A percentile compares a stretch with the other conserved stretches of the same genome.
These are phyloP conservation scores for Poecilia velifera DNA, from an alignment of 2,797 vertebrate genomes.

Conservation along the genomic window DNA sequence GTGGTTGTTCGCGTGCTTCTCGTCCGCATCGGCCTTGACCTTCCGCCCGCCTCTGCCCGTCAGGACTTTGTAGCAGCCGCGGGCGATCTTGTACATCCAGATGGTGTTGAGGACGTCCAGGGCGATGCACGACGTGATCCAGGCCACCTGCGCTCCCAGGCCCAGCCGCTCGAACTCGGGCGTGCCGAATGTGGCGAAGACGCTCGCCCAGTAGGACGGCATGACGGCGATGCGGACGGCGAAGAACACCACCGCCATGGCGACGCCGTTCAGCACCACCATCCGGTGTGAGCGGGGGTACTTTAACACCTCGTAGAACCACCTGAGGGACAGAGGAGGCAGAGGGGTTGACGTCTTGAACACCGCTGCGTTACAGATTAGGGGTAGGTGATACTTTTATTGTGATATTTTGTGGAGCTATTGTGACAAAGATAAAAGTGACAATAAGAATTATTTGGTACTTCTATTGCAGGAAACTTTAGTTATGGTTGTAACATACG, in stretches of 20 bases:
- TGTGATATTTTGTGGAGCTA: no score
- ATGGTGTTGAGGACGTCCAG: slow-evolving; percentile 83
- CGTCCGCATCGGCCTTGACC: slow-evolving; percentile 38
- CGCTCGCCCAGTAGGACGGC: slow-evolving; percentile 84
- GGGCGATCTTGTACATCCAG: slow-evolving; percentile 85
- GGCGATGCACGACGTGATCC: slow-evolving; percentile 85
- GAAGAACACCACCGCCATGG: slow-evolving; percentile 84
- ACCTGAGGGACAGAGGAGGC: slow-evolving; percentile 62
- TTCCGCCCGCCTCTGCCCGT: slow-evolving; percentile 56
- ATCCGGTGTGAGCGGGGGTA: slow-evolving; percentile 78
- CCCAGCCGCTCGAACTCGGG: slow-evolving; percentile 81
- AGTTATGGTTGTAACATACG: no score
- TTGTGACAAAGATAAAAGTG: no score
- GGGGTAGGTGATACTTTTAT: no score
- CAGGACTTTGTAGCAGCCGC: slow-evolving; percentile 84
- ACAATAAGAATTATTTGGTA: no score
- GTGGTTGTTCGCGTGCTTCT: slow-evolving; percentile 77
- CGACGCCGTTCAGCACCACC: slow-evolving; percentile 81
- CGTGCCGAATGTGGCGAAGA: slow-evolving; percentile 84
- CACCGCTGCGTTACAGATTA: neutral
- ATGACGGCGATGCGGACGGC: slow-evolving; percentile 84
- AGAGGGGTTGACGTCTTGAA: neutral
- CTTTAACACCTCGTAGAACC: slow-evolving; percentile 83
- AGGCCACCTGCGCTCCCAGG: slow-evolving; percentile 83
- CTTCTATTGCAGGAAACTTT: no score